Percentiles rank a stretch among this genome's conserved stretches.
Conservation (phyloP, 2,797 vertebrate species). For the Arctocebus calabarensis region DNA sequence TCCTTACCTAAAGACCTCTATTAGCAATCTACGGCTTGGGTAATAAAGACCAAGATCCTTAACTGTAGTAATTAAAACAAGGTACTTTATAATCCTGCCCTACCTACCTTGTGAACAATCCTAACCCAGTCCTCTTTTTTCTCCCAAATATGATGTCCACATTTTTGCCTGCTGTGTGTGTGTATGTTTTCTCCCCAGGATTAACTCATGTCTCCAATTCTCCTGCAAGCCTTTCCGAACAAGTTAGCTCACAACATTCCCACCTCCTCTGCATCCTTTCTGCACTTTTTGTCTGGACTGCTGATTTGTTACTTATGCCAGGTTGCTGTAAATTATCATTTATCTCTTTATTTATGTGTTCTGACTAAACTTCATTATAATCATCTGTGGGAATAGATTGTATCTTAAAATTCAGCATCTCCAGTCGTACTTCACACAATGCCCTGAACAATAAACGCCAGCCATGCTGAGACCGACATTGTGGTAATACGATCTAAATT, state of each 20-base stretch:
- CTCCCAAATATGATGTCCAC: not conserved
- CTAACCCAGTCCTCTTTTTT: not conserved
- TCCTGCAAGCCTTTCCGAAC: not conserved
- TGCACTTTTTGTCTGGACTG: not conserved
- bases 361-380: conserved; percentile 73
- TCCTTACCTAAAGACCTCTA: not conserved
- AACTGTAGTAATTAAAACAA: not conserved
- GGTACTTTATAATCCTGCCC: not conserved
- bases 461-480: conserved; percentile 43
- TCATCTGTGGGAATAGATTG: conserved; percentile 78
- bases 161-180: not conserved
- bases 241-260: not conserved
- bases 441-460: conserved; percentile 50
- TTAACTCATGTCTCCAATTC: not conserved
- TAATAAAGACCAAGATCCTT: not conserved
- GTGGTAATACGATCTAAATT: conserved; percentile 57
- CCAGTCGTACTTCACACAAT: conserved; percentile 64
- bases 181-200: not conserved
- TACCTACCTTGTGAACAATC: not conserved
- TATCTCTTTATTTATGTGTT: conserved; percentile 74
- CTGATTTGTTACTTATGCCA: conserved; percentile 27
- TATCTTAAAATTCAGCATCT: conserved; percentile 69
- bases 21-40: conserved; percentile 14
- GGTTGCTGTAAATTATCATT: conserved; percentile 47
- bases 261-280: not conserved